Percentiles rank a stretch among this genome's conserved stretches.
These are phyloP conservation scores for Ophioninae sp. DNA, from an alignment of 2,888 invertebrate genomes.

Conservation along the genomic window DNA sequence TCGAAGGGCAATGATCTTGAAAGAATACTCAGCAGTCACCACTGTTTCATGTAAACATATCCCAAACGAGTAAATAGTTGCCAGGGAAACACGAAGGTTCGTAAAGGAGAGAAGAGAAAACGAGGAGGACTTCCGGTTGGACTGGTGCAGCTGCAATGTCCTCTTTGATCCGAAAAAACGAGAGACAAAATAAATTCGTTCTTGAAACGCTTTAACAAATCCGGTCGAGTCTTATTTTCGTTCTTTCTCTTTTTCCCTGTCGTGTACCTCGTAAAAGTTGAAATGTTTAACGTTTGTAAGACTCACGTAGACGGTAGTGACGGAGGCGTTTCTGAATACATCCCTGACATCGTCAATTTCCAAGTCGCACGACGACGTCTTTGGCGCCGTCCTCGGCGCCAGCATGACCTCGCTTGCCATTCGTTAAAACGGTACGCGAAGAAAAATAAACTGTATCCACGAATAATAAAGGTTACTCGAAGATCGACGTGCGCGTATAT, in stretches of 20 bases:
- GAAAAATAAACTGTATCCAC: constrained; percentile 6
- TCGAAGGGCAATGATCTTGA: too few species aligned
- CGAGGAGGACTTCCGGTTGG: constrained; percentile 42
- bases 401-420: constrained; percentile 78
- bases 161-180: constrained; percentile 49
- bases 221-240: neutral
- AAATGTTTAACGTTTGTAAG: neutral
- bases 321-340: constrained; percentile 78
- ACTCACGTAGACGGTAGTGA: constrained; percentile 80
- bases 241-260: constrained; percentile 3
- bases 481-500: neutral
- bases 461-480: constrained; percentile 31
- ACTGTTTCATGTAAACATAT: neutral
- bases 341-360: constrained; percentile 79
- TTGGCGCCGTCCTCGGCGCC: constrained; percentile 77
- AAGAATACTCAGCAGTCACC: neutral
- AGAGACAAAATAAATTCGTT: neutral
- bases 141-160: constrained; percentile 42
- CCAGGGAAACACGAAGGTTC: constrained; percentile 49
- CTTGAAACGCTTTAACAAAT: neutral
- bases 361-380: constrained; percentile 74
- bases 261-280: neutral
- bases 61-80: neutral
- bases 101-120: constrained; percentile 41
- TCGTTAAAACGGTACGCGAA: constrained; percentile 28